Evolutionary conservation across 2,888 invertebrate genomes (phyloP).

Genomic region (Helleia helle): DNA sequence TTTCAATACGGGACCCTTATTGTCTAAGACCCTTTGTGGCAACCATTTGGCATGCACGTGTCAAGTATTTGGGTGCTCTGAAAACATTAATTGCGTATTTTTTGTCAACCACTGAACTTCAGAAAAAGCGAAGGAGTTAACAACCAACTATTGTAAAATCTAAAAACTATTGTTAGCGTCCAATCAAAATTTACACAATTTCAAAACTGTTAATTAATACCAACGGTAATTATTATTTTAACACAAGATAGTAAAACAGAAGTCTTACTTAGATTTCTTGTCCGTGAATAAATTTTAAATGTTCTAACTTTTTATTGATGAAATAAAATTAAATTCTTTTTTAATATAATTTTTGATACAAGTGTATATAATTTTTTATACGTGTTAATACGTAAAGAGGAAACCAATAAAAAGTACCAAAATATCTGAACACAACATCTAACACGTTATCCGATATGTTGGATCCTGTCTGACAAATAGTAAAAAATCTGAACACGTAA

Average conservation of each 20-base stretch:
- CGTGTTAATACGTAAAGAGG: slow-evolving; percentile 9
- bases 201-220: too few species aligned
- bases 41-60: slow-evolving; percentile 64
- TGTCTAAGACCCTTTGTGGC: slow-evolving; percentile 29
- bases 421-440: slow-evolving; percentile 30
- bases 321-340: not conserved
- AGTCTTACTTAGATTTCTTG: too few species aligned
- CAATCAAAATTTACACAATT: too few species aligned
- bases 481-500: slow-evolving; percentile 48
- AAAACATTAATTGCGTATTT: slow-evolving; percentile 50
- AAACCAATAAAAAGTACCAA: slow-evolving; percentile 31
- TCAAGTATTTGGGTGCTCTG: slow-evolving; percentile 36
- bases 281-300: not conserved
- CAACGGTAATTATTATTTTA: too few species aligned
- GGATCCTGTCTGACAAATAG: slow-evolving; percentile 58
- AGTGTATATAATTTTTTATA: not conserved
- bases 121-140: slow-evolving; percentile 6
- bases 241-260: too few species aligned
- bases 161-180: too few species aligned
- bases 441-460: slow-evolving; percentile 46
- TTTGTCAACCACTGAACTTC: slow-evolving; percentile 27
- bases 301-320: not conserved
- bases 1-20: slow-evolving; percentile 30
- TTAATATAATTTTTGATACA: too few species aligned
- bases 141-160: not conserved